phyloP scores from a whole-genome alignment of 2,888 invertebrate genomes.

The Clusia tigrina region DNA sequence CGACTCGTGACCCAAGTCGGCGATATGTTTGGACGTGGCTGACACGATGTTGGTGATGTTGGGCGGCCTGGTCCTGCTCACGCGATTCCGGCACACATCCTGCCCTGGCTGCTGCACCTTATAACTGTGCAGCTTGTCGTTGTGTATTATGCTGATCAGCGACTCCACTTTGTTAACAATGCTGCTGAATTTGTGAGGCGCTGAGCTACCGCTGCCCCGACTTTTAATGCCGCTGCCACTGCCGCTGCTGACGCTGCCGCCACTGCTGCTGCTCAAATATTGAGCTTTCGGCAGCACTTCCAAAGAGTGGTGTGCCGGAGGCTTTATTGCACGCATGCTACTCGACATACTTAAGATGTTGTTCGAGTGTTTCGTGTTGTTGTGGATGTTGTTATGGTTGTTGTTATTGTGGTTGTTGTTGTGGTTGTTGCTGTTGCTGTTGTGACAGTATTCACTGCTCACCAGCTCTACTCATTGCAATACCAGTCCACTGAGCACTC shows the following conservation, averaged over 20 bases:
- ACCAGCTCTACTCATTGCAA: no score
- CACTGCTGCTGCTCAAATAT: slow-evolving; percentile 17
- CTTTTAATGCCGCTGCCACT: slow-evolving; percentile 31
- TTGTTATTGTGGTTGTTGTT: no score
- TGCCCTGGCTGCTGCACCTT: slow-evolving; percentile 42
- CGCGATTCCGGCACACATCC: slow-evolving; percentile 6
- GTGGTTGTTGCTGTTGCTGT: no score
- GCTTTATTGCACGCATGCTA: slow-evolving; percentile 50
- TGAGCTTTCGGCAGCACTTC: slow-evolving; percentile 25
- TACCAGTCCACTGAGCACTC: no score
- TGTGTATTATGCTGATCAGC: slow-evolving; percentile 56
- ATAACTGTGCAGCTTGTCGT: slow-evolving; percentile 53
- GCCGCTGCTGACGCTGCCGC: slow-evolving; percentile 12
- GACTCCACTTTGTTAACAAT: slow-evolving; percentile 61
- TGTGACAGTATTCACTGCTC: no score
- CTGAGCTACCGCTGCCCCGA: slow-evolving; percentile 18
- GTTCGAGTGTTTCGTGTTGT: no score
- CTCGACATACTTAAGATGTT: slow-evolving; percentile 56
- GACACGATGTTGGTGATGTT: background rate
- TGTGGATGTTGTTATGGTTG: no score
- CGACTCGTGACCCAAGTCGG: background rate
- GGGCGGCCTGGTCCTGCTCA: background rate
- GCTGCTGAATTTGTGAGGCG: slow-evolving; percentile 54
- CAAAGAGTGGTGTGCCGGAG: slow-evolving; percentile 28
- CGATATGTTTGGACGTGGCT: background rate